A percentile compares a stretch with the other conserved stretches of the same genome.
These are phyloP conservation scores for Venturia canescens DNA, from an alignment of 1,140 invertebrate genomes.

Conservation along the genomic window DNA sequence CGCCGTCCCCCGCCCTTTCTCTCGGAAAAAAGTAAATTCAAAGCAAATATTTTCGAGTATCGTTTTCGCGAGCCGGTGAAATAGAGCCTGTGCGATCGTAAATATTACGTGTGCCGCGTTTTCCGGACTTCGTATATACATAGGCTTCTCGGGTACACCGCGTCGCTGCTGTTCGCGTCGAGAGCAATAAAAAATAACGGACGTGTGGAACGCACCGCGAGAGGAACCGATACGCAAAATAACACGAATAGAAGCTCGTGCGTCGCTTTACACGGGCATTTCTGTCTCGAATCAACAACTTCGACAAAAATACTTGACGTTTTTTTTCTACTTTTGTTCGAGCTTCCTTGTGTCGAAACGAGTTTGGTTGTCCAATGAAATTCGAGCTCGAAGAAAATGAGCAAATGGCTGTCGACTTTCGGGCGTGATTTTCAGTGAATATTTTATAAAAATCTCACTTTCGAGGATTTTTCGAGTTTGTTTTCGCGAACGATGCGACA, in stretches of 20 bases:
- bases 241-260: too few species aligned
- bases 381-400: too few species aligned
- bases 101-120: neutral
- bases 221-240: neutral
- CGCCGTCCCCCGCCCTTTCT: too few species aligned
- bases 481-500: too few species aligned
- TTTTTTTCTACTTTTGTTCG: neutral
- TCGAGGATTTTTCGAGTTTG: too few species aligned
- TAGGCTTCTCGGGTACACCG: neutral
- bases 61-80: constrained; percentile 5
- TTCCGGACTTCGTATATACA: constrained; percentile 8
- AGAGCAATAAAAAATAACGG: constrained; percentile 15
- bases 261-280: too few species aligned
- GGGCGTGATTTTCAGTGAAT: too few species aligned
- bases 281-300: too few species aligned
- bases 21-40: constrained; percentile 9
- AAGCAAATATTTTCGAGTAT: constrained; percentile 3
- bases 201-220: constrained; percentile 8
- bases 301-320: neutral
- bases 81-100: constrained; percentile 5
- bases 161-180: neutral
- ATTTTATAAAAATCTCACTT: too few species aligned
- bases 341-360: too few species aligned
- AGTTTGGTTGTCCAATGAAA: too few species aligned
- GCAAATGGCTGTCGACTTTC: too few species aligned